Percentiles rank a stretch among this genome's conserved stretches.
These are phyloP conservation scores for Macrochelys suwanniensis DNA, from an alignment of 2,797 vertebrate genomes.

Conservation along the genomic window DNA sequence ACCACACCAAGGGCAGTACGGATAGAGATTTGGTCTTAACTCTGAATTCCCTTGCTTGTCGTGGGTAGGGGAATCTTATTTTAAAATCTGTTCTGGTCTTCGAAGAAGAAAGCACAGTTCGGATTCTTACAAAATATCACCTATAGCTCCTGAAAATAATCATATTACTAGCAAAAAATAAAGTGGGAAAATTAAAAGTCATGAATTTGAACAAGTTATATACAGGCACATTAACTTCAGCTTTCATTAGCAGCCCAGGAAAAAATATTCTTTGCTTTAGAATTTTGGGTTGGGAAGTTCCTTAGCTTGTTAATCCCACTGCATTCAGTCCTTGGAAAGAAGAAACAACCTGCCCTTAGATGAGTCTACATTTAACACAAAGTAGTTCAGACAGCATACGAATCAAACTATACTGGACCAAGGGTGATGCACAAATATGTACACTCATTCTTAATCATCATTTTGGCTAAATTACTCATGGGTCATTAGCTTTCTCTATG, in stretches of 20 bases:
- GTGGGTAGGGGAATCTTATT: neutral
- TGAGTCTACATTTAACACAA: slow-evolving; percentile 51
- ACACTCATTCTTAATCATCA: slow-evolving; percentile 24
- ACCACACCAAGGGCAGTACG: neutral
- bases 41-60: neutral
- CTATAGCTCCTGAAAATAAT: accelerated
- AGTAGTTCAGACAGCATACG: slow-evolving; percentile 17
- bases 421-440: slow-evolving; percentile 44
- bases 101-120: neutral
- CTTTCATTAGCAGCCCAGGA: slow-evolving; percentile 16
- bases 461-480: slow-evolving; percentile 12
- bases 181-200: neutral
- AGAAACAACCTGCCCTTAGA: slow-evolving; percentile 41
- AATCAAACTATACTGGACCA: slow-evolving; percentile 50
- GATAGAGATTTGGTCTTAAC: neutral
- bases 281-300: slow-evolving; percentile 31
- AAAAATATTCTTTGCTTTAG: slow-evolving; percentile 21
- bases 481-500: neutral
- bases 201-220: neutral
- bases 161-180: neutral
- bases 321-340: slow-evolving; percentile 41
- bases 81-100: neutral
- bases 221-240: neutral
- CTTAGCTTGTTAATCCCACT: slow-evolving; percentile 55
- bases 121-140: neutral